Evolutionary conservation across 2,797 vertebrate genomes (phyloP).

Genomic region (Dicrostonyx torquatus): DNA sequence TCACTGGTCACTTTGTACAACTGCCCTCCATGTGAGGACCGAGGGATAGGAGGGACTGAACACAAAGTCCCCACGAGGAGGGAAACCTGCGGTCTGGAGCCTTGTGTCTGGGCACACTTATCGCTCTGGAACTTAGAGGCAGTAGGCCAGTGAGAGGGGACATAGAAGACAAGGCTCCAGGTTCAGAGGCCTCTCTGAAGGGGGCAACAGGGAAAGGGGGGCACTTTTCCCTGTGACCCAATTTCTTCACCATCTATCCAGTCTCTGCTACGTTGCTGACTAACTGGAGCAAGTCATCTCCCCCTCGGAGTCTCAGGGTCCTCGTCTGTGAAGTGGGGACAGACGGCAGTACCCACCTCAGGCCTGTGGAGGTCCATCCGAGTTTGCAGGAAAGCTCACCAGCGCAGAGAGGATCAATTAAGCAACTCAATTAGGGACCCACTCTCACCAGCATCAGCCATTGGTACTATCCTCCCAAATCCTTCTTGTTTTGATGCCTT

Average conservation of each 20-base stretch:
- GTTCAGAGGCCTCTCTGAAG: not conserved
- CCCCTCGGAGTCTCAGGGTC: not conserved
- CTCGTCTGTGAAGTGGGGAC: not conserved
- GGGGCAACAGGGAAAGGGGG: too few relatives aligned
- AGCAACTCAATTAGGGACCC: rapidly evolving
- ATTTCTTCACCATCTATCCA: rapidly evolving
- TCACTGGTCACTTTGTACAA: not conserved
- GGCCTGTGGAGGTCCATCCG: too few relatives aligned
- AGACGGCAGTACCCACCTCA: rapidly evolving
- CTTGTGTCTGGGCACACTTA: rapidly evolving
- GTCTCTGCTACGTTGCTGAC: too few relatives aligned
- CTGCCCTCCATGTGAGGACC: not conserved
- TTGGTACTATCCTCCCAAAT: not conserved
- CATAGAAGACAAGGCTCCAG: too few relatives aligned
- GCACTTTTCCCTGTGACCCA: rapidly evolving
- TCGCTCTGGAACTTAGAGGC: not conserved
- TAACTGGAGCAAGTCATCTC: not conserved
- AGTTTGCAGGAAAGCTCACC: rapidly evolving
- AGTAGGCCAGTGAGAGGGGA: not conserved
- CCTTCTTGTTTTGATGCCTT: not conserved
- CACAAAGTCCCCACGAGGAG: too few relatives aligned
- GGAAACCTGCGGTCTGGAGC: not conserved
- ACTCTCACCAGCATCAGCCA: not conserved
- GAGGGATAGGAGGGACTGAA: not conserved
- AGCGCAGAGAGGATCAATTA: rapidly evolving